Evolutionary conservation across 2,113 vertebrate species (phyloP), one percentile per base, ranked within the genome.

Genomic region (Oryzias javanicus): DNA sequence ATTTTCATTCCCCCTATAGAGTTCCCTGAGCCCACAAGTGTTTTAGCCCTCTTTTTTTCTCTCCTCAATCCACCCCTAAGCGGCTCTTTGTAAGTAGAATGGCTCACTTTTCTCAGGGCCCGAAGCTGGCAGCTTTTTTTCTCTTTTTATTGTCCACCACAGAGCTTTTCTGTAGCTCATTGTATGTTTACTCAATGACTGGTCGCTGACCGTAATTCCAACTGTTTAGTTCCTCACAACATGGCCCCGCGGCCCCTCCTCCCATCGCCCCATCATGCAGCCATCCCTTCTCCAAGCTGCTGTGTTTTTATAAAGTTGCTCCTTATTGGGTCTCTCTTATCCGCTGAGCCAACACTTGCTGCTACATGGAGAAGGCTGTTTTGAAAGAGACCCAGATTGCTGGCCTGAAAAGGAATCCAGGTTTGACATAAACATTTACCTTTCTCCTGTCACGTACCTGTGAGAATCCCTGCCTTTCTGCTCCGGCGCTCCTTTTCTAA

Each of bases 1-100:
- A 96, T 98, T 97, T 89, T 95, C 92, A 93, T 94, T 96, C 94
- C 94, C 92, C 94, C 94, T 94, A 94, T 96, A 94, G 95, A 96
- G 88, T 81, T 81, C 78, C 83, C 83, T 93, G 93, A 94, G 92
- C 94, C 94, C 92, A 96, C 94, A 97, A 98, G 96, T 99, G 96
- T 96, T 98, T 96, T 94, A 96, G 95, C 94, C 95, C 93, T 94
- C 94, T 94, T 93, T 94, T n/a, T 93, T 92, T 88, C 74, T 83
- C 88, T 89, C 93, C 91, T 93, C 90, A 93, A 91, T 89, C 86
- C 87, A 88, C 82, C 90, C 91, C 89, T 90, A 90, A 93, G 93
- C 92, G 81, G 93, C 92, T 90, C 91, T 93, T 92, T 92, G 94
- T 94, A 80, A 93, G 89, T 85, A 94, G 90, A 93, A 93, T 91